Evolutionary conservation across 2,113 vertebrate species (phyloP).

Genomic region (Pristiophorus japonicus): DNA sequence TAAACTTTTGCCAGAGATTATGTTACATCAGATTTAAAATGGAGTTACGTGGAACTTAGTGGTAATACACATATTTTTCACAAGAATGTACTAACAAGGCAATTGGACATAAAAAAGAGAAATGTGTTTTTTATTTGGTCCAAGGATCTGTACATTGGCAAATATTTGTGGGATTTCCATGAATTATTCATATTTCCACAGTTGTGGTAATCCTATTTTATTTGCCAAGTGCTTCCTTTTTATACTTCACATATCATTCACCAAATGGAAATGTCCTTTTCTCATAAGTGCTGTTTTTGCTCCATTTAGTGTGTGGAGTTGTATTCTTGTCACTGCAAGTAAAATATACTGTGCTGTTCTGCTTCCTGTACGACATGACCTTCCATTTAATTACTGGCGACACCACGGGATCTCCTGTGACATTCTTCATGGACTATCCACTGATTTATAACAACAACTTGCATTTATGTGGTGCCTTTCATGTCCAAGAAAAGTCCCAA

Average conservation of each 20-base stretch:
- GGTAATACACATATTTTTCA: neutral
- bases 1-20: neutral
- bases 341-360: too few species aligned
- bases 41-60: neutral
- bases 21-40: neutral
- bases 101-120: neutral
- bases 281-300: neutral
- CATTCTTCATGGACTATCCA: too few species aligned
- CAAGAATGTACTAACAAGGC: neutral
- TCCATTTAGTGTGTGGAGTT: too few species aligned
- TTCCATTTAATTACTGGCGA: too few species aligned
- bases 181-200: neutral
- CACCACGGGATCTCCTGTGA: too few species aligned
- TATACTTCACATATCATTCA: neutral
- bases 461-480: too few species aligned
- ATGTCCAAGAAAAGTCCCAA: too few species aligned
- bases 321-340: too few species aligned
- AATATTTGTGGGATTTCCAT: neutral
- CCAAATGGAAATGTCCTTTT: neutral
- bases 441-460: too few species aligned
- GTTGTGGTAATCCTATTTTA: neutral
- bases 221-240: neutral
- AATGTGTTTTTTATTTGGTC: neutral
- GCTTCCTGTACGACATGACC: too few species aligned
- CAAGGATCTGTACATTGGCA: neutral